Evolutionary conservation across 30 jellyfish, hydroid and myxozoan species (phyloP), one percentile per base, ranked within the genome.

Genomic region (Nemopilema nomurai): DNA sequence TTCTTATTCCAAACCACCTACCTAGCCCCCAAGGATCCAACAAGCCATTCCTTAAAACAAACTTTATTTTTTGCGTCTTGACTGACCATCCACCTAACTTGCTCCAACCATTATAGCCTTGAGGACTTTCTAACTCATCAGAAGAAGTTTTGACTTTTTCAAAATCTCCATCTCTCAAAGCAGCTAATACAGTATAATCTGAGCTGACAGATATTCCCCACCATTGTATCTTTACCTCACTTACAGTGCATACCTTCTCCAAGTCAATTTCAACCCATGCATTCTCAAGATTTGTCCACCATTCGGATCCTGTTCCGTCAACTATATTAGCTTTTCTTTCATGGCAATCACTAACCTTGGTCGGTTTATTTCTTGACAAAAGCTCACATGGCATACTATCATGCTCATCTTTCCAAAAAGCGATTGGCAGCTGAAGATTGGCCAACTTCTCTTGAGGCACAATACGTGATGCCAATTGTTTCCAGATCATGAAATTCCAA

Each of bases 201-300:
- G 62, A 49, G 18, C 82, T 70, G 24, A 81, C 71, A 70, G 81
- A 62, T 30, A 72, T 81, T n/a, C 90, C 90, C 90, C 90, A 81
- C 90, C 90, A 81, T 33, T 81, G 90, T 51, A 81, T 81, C 27
- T 67, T 63, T 41, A 81, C 75, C 19, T 27, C 64, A 4, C 63
- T 52, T n/a, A 81, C 64, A 68, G 21, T 29, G 73, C 82, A 81
- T 18, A 20, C 32, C 16, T 24, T 27, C 22, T 69, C 90, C 13
- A 81, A 69, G 16, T 81, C 90, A 69, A 81, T 65, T 68, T 81
- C 90, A 31, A 81, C 71, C 90, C 90, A 81, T 29, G 64, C 90
- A 31, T 6, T 23, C 22, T 73, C 83, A 7, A 30, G 18, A 64
- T 67, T 31, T 4, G 81, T 81, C 74, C 90, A 81, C 90, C 90